Percentiles rank a stretch among this genome's conserved stretches.
phyloP scores from a whole-genome alignment of 2,113 vertebrate genomes.

The Azemiops feae region DNA sequence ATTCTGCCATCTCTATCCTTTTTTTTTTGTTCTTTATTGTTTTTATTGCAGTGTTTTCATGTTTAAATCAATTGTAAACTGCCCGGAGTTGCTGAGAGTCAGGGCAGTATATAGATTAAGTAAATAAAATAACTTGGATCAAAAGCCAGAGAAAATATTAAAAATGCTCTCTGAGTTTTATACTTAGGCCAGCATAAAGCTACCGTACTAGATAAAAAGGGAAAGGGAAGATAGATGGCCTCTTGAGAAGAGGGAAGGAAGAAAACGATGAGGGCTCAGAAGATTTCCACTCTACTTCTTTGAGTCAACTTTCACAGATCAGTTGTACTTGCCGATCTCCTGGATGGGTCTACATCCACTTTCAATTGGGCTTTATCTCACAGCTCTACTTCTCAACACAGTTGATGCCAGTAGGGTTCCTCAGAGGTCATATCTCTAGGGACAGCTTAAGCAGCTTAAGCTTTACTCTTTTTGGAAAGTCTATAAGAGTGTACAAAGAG shows the following conservation, averaged over 20 bases:
- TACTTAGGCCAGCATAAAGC: neutral
- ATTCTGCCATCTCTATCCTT: neutral
- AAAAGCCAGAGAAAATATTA: neutral
- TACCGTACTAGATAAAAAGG: neutral
- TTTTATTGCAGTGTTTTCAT: neutral
- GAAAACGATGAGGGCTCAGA: neutral
- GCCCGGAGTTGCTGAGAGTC: neutral
- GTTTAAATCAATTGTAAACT: neutral
- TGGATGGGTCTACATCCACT: neutral
- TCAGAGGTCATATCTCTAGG: neutral
- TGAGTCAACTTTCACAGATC: neutral
- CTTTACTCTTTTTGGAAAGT: neutral
- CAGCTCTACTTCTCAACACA: neutral
- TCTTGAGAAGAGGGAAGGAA: neutral
- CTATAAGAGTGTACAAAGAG: neutral
- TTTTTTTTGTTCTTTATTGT: neutral
- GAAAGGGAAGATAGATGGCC: neutral
- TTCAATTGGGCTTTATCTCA: neutral
- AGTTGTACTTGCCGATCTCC: neutral
- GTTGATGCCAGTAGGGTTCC: neutral
- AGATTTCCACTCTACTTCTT: neutral
- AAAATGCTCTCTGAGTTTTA: neutral
- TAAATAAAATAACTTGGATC: neutral
- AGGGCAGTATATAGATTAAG: neutral
- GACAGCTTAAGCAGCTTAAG: neutral